These are phyloP conservation scores for Drosophila baimaii DNA, from an alignment of 1,140 invertebrate species.

Conservation along the genomic window DNA sequence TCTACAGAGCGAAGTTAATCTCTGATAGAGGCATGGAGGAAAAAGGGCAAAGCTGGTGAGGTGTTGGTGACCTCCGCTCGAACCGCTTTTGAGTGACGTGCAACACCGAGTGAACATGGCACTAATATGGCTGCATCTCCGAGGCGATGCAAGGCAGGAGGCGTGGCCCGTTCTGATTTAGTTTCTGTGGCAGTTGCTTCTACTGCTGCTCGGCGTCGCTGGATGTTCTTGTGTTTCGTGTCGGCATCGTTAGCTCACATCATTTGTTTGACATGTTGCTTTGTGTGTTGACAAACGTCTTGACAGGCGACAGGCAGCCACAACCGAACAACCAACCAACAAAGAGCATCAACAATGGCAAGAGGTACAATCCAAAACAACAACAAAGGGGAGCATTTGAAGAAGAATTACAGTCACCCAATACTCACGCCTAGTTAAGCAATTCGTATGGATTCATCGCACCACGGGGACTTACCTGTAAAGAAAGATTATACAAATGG, in stretches of 20 bases:
- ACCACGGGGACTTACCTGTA: conserved; percentile 63
- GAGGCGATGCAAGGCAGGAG: conserved; percentile 9
- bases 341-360: conserved; percentile 24
- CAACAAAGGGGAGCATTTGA: conserved; percentile 32
- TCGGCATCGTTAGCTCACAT: conserved; percentile 67
- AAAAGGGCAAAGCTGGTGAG: conserved; percentile 14
- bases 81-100: conserved; percentile 60
- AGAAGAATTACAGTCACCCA: conserved; percentile 58
- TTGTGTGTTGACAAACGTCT: conserved; percentile 75
- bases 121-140: conserved; percentile 70
- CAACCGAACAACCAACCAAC: conserved; percentile 33
- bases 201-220: conserved; percentile 6
- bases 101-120: conserved; percentile 72
- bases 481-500: conserved; percentile 28
- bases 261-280: conserved; percentile 64
- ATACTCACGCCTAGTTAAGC: conserved; percentile 64
- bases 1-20: conserved; percentile 5
- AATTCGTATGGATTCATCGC: conserved; percentile 62
- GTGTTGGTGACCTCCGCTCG: conserved; percentile 23
- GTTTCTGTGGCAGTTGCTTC: conserved; percentile 39
- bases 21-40: neutral
- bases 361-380: conserved; percentile 3
- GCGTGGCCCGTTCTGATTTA: conserved; percentile 48
- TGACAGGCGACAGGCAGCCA: conserved; percentile 69
- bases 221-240: conserved; percentile 41